These are phyloP conservation scores for Lasioglossum baleicum DNA, from an alignment of 1,140 invertebrate genomes.

Conservation along the genomic window DNA sequence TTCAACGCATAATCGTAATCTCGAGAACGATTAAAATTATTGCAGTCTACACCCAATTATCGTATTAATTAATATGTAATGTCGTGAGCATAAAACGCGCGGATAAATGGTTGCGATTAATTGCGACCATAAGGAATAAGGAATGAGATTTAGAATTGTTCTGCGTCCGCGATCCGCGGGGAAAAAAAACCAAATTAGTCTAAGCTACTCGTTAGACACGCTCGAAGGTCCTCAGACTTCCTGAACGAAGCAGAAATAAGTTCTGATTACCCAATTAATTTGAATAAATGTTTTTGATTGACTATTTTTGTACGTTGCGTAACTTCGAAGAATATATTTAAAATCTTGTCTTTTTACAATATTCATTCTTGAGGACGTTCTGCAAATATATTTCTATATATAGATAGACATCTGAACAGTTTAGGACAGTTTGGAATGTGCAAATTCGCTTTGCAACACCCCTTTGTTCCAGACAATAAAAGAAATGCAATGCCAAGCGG, in stretches of 20 bases:
- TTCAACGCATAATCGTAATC: neutral
- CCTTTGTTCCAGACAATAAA: neutral
- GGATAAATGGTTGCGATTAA: neutral
- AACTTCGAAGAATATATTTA: neutral
- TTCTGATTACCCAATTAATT: slow-evolving; percentile 40
- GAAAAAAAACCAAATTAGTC: slow-evolving; percentile 18
- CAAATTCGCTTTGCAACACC: neutral
- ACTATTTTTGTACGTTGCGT: neutral
- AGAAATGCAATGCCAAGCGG: neutral
- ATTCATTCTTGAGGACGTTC: too few relatives aligned
- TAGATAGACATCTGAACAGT: neutral
- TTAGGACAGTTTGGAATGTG: neutral
- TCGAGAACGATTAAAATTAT: neutral
- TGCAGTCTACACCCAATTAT: neutral
- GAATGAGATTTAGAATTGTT: slow-evolving; percentile 37
- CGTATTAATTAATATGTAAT: neutral
- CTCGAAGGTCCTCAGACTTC: slow-evolving; percentile 35
- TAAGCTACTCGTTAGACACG: slow-evolving; percentile 59
- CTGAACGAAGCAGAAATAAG: slow-evolving; percentile 46
- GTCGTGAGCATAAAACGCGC: neutral
- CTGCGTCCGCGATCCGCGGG: slow-evolving; percentile 30
- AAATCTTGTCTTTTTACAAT: neutral
- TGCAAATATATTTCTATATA: too few relatives aligned
- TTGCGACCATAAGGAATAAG: neutral
- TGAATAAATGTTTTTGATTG: slow-evolving; percentile 14